Percentiles rank a stretch among this genome's conserved stretches.
These are phyloP conservation scores for Catharus ustulatus DNA, from an alignment of 2,797 vertebrate species.

Conservation along the genomic window DNA sequence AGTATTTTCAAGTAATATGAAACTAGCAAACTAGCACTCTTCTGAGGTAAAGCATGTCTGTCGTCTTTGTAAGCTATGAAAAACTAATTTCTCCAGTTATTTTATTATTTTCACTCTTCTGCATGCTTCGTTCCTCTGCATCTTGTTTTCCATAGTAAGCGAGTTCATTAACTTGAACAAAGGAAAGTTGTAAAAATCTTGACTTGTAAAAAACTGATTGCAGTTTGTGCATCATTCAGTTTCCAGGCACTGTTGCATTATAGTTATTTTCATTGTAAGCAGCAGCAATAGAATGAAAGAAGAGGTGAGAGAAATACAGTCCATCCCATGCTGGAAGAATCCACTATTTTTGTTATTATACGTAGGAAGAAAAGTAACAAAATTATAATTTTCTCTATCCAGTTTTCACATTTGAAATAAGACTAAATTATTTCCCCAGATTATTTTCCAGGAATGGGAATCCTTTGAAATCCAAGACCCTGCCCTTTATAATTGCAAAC, in stretches of 20 bases:
- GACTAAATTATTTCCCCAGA: not conserved
- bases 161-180: not conserved
- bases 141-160: fast-evolving
- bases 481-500: not conserved
- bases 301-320: not conserved
- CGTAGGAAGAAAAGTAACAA: not conserved
- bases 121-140: not conserved
- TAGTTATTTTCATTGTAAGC: not conserved
- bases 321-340: not conserved
- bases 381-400: not conserved
- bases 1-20: not conserved
- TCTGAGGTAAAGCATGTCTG: not conserved
- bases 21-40: not conserved
- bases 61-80: not conserved
- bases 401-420: not conserved
- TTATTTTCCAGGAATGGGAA: not conserved
- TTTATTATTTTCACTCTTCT: not conserved
- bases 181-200: not conserved
- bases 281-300: not conserved
- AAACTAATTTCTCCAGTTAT: not conserved
- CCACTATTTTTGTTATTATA: not conserved
- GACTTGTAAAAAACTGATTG: not conserved
- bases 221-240: not conserved
- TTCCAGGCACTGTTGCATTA: not conserved
- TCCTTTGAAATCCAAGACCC: not conserved